Conservation (phyloP, 2,797 vertebrate species). For the Callimico goeldii region DNA sequence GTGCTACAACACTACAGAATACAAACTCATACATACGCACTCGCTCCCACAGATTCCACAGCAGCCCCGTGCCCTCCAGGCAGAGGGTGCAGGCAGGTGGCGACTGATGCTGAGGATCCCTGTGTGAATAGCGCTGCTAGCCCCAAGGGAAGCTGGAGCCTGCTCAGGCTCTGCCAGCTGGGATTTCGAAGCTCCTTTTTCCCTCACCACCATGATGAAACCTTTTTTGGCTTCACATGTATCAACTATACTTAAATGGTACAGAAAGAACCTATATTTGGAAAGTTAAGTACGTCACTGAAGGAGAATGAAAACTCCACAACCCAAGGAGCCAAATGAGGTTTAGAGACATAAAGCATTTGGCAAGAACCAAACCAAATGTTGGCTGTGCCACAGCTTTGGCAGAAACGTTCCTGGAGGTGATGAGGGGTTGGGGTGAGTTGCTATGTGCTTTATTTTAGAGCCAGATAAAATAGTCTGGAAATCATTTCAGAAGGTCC, state of each 20-base stretch:
- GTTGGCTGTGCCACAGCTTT: slow-evolving; percentile 64
- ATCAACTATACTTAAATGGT: background rate
- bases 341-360: background rate
- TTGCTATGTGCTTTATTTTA: slow-evolving; percentile 60
- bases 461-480: slow-evolving; percentile 70
- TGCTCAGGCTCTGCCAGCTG: too few species aligned
- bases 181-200: background rate
- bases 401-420: slow-evolving; percentile 50
- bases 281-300: slow-evolving; percentile 31
- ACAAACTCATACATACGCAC: background rate
- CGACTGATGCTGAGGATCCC: background rate
- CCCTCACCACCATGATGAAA: too few species aligned
- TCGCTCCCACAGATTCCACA: fast-evolving
- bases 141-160: too few species aligned
- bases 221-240: background rate
- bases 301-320: slow-evolving; percentile 32
- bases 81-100: background rate
- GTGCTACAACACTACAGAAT: background rate
- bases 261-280: slow-evolving; percentile 24
- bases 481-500: slow-evolving; percentile 70
- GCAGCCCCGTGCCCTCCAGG: background rate
- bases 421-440: background rate
- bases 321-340: slow-evolving; percentile 14
- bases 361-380: slow-evolving; percentile 33
- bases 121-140: background rate